These are phyloP conservation scores for Nothobranchius furzeri DNA, from an alignment of 2,113 vertebrate genomes.

Conservation along the genomic window DNA sequence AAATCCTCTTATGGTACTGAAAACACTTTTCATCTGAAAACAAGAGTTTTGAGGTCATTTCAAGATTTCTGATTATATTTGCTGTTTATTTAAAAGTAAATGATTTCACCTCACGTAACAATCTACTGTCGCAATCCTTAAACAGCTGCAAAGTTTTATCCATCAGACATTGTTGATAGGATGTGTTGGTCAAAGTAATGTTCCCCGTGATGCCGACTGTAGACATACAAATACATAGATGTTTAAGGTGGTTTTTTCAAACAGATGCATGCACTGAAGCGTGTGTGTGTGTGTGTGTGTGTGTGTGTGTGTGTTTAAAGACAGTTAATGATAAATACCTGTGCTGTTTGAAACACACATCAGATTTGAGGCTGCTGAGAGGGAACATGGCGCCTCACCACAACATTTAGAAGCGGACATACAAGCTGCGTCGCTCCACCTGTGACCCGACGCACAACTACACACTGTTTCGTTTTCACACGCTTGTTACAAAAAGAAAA, in stretches of 20 bases:
- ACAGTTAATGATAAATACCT: conserved; percentile 45
- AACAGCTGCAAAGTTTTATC: accelerated
- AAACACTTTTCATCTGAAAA: conserved; percentile 48
- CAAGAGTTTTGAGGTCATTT: background rate
- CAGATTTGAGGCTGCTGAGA: accelerated
- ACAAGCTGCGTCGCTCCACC: conserved; percentile 34
- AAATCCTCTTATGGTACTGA: conserved; percentile 62
- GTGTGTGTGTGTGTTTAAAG: background rate
- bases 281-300: no score
- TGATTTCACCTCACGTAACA: background rate
- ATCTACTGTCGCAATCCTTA: accelerated
- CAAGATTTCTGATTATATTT: background rate
- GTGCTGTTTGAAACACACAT: conserved; percentile 25
- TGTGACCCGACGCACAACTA: accelerated
- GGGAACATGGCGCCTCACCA: accelerated
- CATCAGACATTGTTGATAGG: accelerated
- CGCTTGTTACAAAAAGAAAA: conserved; percentile 11
- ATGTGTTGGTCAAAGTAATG: accelerated
- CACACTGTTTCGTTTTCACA: conserved; percentile 13
- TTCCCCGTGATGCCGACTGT: conserved; percentile 38
- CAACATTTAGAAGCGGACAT: conserved; percentile 1
- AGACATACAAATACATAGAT: background rate
- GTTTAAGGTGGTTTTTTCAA: background rate
- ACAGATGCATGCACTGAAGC: background rate
- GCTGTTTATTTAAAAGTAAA: accelerated